Conservation (phyloP, 2,797 vertebrate species). For the Acridotheres tristis region DNA sequence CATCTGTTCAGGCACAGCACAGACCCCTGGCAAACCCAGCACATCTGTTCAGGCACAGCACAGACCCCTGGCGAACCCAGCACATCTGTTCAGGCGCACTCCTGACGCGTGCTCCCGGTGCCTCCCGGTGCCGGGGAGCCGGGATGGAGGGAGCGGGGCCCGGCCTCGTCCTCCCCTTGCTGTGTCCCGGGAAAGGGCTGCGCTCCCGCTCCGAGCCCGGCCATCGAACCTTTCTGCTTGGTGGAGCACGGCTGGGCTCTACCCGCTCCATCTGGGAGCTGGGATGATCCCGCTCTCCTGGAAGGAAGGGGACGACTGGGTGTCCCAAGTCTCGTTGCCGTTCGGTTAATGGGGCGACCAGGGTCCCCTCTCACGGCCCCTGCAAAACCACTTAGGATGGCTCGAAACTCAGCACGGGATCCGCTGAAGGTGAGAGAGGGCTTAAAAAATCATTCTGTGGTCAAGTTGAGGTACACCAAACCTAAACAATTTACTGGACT, state of each 20-base stretch:
- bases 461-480: not conserved
- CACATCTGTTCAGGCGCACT: not conserved
- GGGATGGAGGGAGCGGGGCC: rapidly evolving
- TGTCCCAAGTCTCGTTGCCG: too few species aligned
- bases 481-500: not conserved
- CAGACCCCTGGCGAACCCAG: too few species aligned
- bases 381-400: too few species aligned
- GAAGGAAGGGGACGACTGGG: too few species aligned
- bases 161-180: rapidly evolving
- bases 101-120: not conserved
- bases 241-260: rapidly evolving
- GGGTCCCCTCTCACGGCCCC: too few species aligned
- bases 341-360: too few species aligned
- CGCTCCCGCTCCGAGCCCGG: rapidly evolving
- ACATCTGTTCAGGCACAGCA: too few species aligned
- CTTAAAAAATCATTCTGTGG: not conserved
- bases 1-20: too few species aligned
- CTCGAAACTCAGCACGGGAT: not conserved
- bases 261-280: rapidly evolving
- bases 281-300: too few species aligned
- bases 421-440: not conserved
- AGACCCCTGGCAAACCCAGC: too few species aligned
- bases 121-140: not conserved
- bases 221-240: rapidly evolving
- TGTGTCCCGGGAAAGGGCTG: rapidly evolving